Evolutionary conservation across 2,888 invertebrate species (phyloP).

Genomic region (Eristalis pertinax): DNA sequence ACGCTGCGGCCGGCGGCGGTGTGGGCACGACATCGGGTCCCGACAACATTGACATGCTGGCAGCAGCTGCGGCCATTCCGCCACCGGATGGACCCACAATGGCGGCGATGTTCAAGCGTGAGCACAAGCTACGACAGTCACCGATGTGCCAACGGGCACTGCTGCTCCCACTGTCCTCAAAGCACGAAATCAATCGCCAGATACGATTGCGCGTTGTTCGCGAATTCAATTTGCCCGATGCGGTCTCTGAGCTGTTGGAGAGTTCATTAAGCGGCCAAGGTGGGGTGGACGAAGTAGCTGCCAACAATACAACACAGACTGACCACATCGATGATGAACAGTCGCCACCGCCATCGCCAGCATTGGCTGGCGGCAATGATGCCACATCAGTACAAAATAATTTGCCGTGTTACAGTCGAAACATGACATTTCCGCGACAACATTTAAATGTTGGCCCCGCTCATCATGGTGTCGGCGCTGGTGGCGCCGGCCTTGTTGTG

Average conservation of each 20-base stretch:
- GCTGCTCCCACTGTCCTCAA: slow-evolving; percentile 88
- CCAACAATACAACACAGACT: slow-evolving; percentile 77
- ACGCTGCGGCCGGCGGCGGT: slow-evolving; percentile 76
- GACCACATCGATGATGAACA: slow-evolving; percentile 78
- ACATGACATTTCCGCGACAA: slow-evolving; percentile 85
- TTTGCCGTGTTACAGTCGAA: slow-evolving; percentile 83
- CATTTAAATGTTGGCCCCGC: slow-evolving; percentile 73
- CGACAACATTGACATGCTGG: slow-evolving; percentile 85
- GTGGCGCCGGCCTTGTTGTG: slow-evolving; percentile 70
- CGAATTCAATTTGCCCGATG: slow-evolving; percentile 96
- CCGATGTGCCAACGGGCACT: slow-evolving; percentile 91
- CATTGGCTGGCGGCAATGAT: slow-evolving; percentile 76
- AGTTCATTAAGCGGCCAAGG: slow-evolving; percentile 80
- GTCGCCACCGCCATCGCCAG: slow-evolving; percentile 82
- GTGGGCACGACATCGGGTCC: slow-evolving; percentile 77
- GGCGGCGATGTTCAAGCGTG: slow-evolving; percentile 91
- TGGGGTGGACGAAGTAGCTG: slow-evolving; percentile 69
- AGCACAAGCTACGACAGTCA: slow-evolving; percentile 90
- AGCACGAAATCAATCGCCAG: slow-evolving; percentile 89
- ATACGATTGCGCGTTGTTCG: slow-evolving; percentile 94
- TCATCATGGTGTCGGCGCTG: slow-evolving; percentile 74
- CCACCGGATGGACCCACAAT: slow-evolving; percentile 90
- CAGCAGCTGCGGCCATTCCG: slow-evolving; percentile 86
- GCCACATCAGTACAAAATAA: slow-evolving; percentile 77
- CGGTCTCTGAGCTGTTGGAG: slow-evolving; percentile 90